Conservation (phyloP, 92 coral and sea anemone genomes). For the Porites lobata region DNA sequence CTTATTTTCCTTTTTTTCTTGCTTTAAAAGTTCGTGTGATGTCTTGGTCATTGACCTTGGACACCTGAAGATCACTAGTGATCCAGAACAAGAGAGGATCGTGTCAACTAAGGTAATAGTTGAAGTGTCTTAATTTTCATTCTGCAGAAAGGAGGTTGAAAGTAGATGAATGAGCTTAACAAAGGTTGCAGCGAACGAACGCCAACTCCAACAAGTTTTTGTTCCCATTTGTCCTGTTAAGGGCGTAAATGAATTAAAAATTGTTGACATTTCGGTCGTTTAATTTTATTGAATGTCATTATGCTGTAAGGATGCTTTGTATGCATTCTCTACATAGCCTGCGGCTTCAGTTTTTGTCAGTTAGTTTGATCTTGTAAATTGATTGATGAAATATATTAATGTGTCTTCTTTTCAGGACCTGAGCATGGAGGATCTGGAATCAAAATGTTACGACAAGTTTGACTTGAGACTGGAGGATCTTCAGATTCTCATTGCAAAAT, state of each 20-base stretch:
- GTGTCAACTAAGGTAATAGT: slow-evolving; percentile 80
- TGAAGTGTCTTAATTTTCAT: too few relatives aligned
- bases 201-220: too few relatives aligned
- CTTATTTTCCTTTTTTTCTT: not conserved
- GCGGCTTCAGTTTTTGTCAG: not conserved
- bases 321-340: not conserved
- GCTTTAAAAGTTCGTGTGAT: slow-evolving; percentile 69
- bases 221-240: too few relatives aligned
- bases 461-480: slow-evolving; percentile 84
- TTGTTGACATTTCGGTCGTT: too few relatives aligned
- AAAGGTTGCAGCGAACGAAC: too few relatives aligned
- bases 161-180: too few relatives aligned
- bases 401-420: slow-evolving; percentile 53
- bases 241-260: too few relatives aligned
- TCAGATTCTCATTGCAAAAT: slow-evolving; percentile 88
- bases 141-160: too few relatives aligned
- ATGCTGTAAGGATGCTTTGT: too few relatives aligned
- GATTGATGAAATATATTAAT: not conserved
- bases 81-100: slow-evolving; percentile 89
- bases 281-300: too few relatives aligned
- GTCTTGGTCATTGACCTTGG: slow-evolving; percentile 94
- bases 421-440: slow-evolving; percentile 88
- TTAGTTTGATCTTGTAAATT: not conserved
- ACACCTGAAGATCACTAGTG: slow-evolving; percentile 93
- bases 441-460: slow-evolving; percentile 93